Percentiles rank a stretch among this genome's conserved stretches.
These are phyloP conservation scores for Montipora capricornis DNA, from an alignment of 64 coral and sea anemone species.

Conservation along the genomic window DNA sequence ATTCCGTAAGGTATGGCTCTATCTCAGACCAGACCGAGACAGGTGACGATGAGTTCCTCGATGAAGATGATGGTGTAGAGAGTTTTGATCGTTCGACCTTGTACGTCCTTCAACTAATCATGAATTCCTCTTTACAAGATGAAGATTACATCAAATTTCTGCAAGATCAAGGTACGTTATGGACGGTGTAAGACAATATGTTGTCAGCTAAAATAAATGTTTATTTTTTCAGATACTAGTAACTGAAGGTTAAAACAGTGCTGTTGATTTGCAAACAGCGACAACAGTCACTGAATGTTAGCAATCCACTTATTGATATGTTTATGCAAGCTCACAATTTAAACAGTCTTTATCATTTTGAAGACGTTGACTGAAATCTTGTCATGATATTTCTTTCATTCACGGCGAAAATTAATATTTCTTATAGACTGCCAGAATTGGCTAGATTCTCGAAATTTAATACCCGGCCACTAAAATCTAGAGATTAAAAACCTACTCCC, in stretches of 20 bases:
- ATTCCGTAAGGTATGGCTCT: background rate
- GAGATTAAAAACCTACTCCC: too few species aligned
- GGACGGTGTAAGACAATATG: background rate
- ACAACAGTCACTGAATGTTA: background rate
- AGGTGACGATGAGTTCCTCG: background rate
- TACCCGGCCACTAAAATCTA: too few species aligned
- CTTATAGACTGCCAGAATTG: too few species aligned
- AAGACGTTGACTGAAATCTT: background rate
- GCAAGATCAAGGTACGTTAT: slow-evolving; percentile 90
- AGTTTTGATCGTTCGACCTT: background rate
- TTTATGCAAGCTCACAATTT: background rate
- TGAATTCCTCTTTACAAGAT: slow-evolving; percentile 41
- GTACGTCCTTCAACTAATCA: background rate
- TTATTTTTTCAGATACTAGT: background rate
- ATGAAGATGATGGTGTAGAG: background rate
- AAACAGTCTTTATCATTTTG: too few species aligned
- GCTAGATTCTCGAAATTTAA: too few species aligned
- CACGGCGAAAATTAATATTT: too few species aligned
- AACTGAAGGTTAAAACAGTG: background rate
- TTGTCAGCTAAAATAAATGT: background rate
- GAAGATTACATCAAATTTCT: slow-evolving; percentile 90
- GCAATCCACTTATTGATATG: slow-evolving; percentile 13
- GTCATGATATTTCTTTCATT: background rate
- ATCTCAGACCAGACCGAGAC: background rate
- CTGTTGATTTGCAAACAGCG: background rate